Evolutionary conservation across 2,797 vertebrate genomes (phyloP), one percentile per base, ranked within the genome.

Genomic region (Pteronotus mesoamericanus): DNA sequence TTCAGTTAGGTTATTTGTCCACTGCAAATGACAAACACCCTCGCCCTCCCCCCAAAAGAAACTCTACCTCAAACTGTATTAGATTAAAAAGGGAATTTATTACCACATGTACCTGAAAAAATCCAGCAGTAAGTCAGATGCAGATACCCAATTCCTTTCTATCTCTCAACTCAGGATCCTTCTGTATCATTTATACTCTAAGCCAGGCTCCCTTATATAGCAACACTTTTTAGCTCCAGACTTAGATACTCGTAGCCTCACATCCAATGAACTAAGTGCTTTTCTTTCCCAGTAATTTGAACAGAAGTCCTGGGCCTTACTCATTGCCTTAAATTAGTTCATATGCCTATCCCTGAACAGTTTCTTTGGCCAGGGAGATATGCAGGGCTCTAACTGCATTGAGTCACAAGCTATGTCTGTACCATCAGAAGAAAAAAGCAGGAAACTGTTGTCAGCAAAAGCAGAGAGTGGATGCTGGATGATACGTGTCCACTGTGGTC

Each of bases 311-410:
- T 77, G 9, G 9, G 22, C n/a, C 44, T 64, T 88, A 46, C 22
- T 24, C 21, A 19, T 57, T 78, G 69, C 14, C 77, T 91, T 64
- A 71, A 46, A 34, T 91, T 84, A 91, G 16, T 86, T 84, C 48
- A 44, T 71, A 53, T 77, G 51, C 18, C 39, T 93, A 39, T 79
- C 22, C 6, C 42, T 66, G n/a, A 93, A 48, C 32, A 77, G 59
- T 86, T 21, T 14, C 19, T 80, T 71, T 71, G 53, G 19, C 42
- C 34, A 77, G 51, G 11, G 44, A 44, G 68, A 91, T 64, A 29
- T 39, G 68, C 99, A 85, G 24, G 44, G 21, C 42, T 89, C 44
- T 61, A 34, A 61, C 32, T 71, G 15, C 6, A 69, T 8, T 77
- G 57, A 94, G 12, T 96, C 61, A 53, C 12, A 93, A 59, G 51